Evolutionary conservation across 2,113 vertebrate species (phyloP), one percentile per base, ranked within the genome.

Genomic region (Rattus rattus): DNA sequence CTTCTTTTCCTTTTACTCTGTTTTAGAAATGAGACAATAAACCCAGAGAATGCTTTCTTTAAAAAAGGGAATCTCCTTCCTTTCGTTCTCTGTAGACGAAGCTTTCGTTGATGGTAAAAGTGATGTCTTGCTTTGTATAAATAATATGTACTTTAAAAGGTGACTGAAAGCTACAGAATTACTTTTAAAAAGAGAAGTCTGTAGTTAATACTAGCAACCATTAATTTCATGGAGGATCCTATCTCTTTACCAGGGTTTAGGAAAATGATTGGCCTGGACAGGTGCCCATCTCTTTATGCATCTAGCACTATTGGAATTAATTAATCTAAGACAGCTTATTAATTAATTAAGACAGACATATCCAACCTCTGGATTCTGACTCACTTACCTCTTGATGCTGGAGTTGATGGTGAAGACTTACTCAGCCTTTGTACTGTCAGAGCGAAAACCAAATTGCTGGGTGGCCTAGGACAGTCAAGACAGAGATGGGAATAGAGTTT

Each of bases 11-110:
- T 92, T 77, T 92, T 28, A 67, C 92, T 97, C 94, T 47, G 87
- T 95, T 92, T 95, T 75, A 91, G 84, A 96, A 96, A 91, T 94
- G 93, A 81, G 65, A 90, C 26, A 61, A 10, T 76, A 93, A 96
- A 92, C 54, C 7, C 22, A 79, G 65, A 89, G 47, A 94, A 72
- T 73, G 80, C 52, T 86, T 87, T 79, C 22, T 96, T 92, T 94
- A 81, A 95, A 77, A 75, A 5, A 30, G 87, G 85, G 54, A 94
- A 95, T 76, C 67, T 95, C 30, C 26, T 88, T 24, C 52, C 63
- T 95, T 12, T 96, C 90, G 75, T 94, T 88, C 65, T 91, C 56
- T 65, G n/a, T 22, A 69, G 85, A 94, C 33, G 72, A 96, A 90
- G 33, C 65, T 95, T 94, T 91, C 52, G 54, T 52, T 88, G 88